phyloP scores from a whole-genome alignment of 2,888 invertebrate genomes.

The Rhamnusium bicolor region DNA sequence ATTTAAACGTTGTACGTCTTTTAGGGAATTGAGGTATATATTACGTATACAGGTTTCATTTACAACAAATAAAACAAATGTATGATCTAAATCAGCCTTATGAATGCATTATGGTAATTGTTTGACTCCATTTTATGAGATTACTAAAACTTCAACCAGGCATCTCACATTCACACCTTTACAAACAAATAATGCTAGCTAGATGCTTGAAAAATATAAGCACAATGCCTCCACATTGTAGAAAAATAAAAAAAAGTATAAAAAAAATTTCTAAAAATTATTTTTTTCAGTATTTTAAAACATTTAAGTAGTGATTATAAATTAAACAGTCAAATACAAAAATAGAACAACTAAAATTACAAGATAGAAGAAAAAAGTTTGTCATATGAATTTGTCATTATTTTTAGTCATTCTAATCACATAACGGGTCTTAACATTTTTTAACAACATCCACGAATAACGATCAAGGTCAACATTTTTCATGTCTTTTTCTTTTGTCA shows the following conservation, averaged over 20 bases:
- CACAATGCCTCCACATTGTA: neutral
- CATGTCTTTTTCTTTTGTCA: neutral
- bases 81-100: conserved; percentile 61
- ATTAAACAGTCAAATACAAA: neutral
- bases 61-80: conserved; percentile 47
- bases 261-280: no score
- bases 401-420: neutral
- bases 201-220: neutral
- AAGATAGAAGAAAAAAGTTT: neutral
- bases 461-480: neutral
- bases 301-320: no score
- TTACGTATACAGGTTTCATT: conserved; percentile 77
- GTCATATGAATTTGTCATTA: neutral
- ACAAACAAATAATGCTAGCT: neutral
- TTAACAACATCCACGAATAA: neutral
- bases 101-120: conserved; percentile 48
- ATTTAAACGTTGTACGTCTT: conserved; percentile 36
- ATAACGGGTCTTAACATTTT: neutral
- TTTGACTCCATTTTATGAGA: conserved; percentile 50
- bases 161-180: neutral
- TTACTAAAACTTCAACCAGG: neutral
- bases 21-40: conserved; percentile 73
- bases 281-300: no score
- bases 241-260: neutral
- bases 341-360: neutral